Evolutionary conservation across 2,888 invertebrate genomes (phyloP).

Genomic region (Chloromyia formosa): DNA sequence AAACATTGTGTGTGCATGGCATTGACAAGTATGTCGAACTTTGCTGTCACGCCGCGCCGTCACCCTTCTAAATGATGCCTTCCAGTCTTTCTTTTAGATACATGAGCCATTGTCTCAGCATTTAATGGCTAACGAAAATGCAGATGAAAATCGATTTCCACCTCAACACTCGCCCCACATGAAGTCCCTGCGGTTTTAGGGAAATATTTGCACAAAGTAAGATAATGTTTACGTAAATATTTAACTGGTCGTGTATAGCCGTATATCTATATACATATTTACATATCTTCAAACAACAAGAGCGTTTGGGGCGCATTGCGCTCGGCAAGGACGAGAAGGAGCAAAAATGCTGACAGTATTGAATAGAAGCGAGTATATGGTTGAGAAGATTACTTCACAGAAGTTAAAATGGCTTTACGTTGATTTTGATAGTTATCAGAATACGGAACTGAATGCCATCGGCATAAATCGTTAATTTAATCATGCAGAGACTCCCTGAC

Average conservation of each 20-base stretch:
- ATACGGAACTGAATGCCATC: slow-evolving; percentile 2
- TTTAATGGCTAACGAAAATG: not conserved
- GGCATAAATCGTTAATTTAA: slow-evolving; percentile 41
- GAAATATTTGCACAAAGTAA: slow-evolving; percentile 37
- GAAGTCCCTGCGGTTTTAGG: not conserved
- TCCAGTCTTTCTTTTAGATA: too few species aligned
- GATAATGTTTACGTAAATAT: slow-evolving; percentile 41
- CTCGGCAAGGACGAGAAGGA: too few species aligned
- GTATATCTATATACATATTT: too few species aligned
- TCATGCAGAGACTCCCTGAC: too few species aligned
- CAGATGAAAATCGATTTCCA: slow-evolving; percentile 29
- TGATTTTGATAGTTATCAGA: not conserved
- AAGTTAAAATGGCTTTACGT: not conserved
- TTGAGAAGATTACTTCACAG: not conserved
- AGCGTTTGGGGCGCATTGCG: not conserved
- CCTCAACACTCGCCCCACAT: slow-evolving; percentile 7
- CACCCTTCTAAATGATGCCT: too few species aligned
- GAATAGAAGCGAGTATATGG: not conserved
- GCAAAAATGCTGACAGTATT: too few species aligned
- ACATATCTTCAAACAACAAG: too few species aligned
- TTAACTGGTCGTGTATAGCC: slow-evolving; percentile 31
- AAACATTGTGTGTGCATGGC: too few species aligned
- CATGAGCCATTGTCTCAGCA: too few species aligned
- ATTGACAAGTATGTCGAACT: too few species aligned
- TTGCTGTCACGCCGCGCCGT: too few species aligned